Evolutionary conservation across 1,140 invertebrate species (phyloP).

Genomic region (Venturia canescens): DNA sequence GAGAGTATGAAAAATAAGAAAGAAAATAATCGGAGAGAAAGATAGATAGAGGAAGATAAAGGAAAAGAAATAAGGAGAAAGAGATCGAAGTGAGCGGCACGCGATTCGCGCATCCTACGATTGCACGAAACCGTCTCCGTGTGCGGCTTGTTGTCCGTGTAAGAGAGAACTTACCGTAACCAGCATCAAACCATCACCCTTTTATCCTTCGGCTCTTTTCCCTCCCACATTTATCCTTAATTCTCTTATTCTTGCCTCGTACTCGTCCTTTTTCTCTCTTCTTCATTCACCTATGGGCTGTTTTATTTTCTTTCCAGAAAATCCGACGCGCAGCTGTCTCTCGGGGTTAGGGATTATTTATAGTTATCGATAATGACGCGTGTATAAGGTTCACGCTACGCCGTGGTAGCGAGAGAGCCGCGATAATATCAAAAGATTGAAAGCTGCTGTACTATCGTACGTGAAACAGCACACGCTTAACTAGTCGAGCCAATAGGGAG

Average conservation of each 20-base stretch:
- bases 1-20: not conserved
- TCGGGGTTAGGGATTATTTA: constrained; percentile 40
- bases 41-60: too few relatives aligned
- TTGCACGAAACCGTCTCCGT: not conserved
- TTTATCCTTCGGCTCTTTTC: constrained; percentile 29
- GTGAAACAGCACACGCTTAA: constrained; percentile 18
- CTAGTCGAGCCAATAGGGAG: not conserved
- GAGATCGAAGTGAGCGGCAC: constrained; percentile 22
- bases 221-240: constrained; percentile 1
- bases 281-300: constrained; percentile 10
- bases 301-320: constrained; percentile 39
- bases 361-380: constrained; percentile 46
- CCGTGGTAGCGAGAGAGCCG: not conserved
- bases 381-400: not conserved
- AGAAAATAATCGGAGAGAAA: too few relatives aligned
- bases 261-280: not conserved
- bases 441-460: not conserved
- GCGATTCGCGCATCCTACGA: constrained; percentile 42
- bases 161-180: constrained; percentile 21
- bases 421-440: constrained; percentile 48
- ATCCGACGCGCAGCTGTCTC: constrained; percentile 47
- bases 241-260: constrained; percentile 1
- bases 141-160: not conserved
- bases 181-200: constrained; percentile 44
- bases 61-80: not conserved